Evolutionary conservation across 2,113 vertebrate genomes (phyloP).

Genomic region (Plecturocebus donacophilus): DNA sequence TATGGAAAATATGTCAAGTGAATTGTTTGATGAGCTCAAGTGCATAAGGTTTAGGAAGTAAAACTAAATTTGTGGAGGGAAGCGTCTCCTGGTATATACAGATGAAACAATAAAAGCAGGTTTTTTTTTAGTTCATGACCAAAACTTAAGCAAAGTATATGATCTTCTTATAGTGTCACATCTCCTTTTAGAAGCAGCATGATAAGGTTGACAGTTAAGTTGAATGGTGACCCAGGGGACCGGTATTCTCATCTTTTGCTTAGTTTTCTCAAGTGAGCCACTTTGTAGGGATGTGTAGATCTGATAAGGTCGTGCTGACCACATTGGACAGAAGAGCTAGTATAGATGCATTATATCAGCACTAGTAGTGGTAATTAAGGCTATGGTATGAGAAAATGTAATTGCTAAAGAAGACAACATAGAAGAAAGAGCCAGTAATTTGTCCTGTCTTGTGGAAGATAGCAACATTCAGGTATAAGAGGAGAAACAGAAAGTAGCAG

Average conservation of each 20-base stretch:
- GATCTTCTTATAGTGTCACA: not conserved
- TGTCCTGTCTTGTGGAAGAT: not conserved
- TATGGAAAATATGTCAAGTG: constrained; percentile 11
- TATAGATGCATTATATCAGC: not conserved
- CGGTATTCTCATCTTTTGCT: not conserved
- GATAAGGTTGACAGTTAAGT: not conserved
- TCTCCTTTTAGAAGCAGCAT: not conserved
- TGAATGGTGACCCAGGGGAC: not conserved
- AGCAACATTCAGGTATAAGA: not conserved
- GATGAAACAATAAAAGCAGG: not conserved
- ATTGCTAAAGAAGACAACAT: not conserved
- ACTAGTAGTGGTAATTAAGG: not conserved
- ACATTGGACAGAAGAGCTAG: not conserved
- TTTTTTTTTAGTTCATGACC: not conserved
- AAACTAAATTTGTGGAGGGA: not conserved
- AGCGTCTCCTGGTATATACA: not conserved
- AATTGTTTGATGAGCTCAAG: not conserved
- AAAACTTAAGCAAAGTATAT: not conserved
- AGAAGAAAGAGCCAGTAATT: not conserved
- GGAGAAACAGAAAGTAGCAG: not conserved
- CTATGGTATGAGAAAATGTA: not conserved
- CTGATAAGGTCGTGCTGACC: not conserved
- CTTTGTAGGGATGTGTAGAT: not conserved
- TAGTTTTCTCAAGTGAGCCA: not conserved
- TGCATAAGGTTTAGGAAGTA: not conserved